These are phyloP conservation scores for Patella vulgata DNA, from an alignment of 1,140 invertebrate species.

Conservation along the genomic window DNA sequence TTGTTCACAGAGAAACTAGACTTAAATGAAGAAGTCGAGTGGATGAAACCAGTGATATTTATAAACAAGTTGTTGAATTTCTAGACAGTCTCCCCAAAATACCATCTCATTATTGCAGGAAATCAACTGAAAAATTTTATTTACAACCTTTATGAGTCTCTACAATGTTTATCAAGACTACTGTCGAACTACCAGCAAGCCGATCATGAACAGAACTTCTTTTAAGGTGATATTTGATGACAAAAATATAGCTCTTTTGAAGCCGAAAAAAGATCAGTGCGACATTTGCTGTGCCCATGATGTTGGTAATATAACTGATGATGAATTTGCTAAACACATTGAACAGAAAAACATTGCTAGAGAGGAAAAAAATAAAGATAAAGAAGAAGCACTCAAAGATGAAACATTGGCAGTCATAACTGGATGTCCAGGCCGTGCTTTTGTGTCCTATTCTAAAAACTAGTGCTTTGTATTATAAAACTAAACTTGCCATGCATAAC, in stretches of 20 bases:
- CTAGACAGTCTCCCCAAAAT: slow-evolving; percentile 10
- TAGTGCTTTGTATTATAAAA: slow-evolving; percentile 23
- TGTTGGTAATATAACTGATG: slow-evolving; percentile 5
- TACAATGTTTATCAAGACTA: too few relatives aligned
- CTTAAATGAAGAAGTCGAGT: too few relatives aligned
- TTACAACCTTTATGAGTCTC: slow-evolving; percentile 6
- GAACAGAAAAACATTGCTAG: slow-evolving; percentile 13
- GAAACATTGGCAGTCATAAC: slow-evolving; percentile 11
- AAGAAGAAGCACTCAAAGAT: not conserved
- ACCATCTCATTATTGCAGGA: slow-evolving; percentile 18
- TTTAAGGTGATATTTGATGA: too few relatives aligned
- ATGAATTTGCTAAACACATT: slow-evolving; percentile 1
- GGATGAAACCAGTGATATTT: too few relatives aligned
- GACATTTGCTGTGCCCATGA: slow-evolving; percentile 14
- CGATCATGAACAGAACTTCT: too few relatives aligned
- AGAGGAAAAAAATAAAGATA: slow-evolving; percentile 10
- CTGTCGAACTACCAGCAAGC: too few relatives aligned
- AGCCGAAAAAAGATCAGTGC: slow-evolving; percentile 19
- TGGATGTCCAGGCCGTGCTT: slow-evolving; percentile 14
- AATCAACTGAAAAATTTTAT: slow-evolving; percentile 5
- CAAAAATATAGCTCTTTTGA: slow-evolving; percentile 11
- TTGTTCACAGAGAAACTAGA: too few relatives aligned
- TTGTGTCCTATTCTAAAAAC: slow-evolving; percentile 13
- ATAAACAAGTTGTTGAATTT: not conserved
- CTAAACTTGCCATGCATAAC: slow-evolving; percentile 18